A percentile compares a stretch with the other conserved stretches of the same genome.
Conservation (phyloP, 1,140 invertebrate genomes). For the Drosophila oshimai region DNA sequence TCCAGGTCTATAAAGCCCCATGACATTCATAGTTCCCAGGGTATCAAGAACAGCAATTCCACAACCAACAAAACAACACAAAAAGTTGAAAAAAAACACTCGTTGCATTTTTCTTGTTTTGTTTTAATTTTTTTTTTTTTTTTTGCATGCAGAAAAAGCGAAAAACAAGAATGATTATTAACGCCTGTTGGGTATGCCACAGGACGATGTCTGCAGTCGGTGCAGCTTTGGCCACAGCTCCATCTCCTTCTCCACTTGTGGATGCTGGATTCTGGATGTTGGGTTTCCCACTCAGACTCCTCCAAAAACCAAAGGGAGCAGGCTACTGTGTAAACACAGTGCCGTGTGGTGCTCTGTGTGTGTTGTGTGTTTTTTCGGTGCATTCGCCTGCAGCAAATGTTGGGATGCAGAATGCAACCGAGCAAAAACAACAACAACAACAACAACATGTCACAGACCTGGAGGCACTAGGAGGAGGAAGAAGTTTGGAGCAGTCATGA, state of each 20-base stretch:
- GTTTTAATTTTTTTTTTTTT: constrained; percentile 3
- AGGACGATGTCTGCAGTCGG: constrained; percentile 68
- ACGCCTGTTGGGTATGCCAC: constrained; percentile 78
- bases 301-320: constrained; percentile 10
- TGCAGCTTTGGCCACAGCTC: constrained; percentile 14
- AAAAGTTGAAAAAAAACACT: constrained; percentile 35
- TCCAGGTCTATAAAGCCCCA: neutral
- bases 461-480: neutral
- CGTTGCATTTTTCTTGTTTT: constrained; percentile 44
- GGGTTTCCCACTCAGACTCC: constrained; percentile 9
- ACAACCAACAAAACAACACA: constrained; percentile 44
- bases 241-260: constrained; percentile 24
- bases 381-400: constrained; percentile 69
- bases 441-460: constrained; percentile 55
- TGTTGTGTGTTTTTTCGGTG: constrained; percentile 59
- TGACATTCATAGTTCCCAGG: constrained; percentile 25
- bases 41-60: constrained; percentile 45
- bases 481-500: constrained; percentile 23
- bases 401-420: constrained; percentile 68
- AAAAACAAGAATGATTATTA: constrained; percentile 70
- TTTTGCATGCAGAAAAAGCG: constrained; percentile 23
- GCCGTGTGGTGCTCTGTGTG: constrained; percentile 57
- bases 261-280: neutral
- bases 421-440: constrained; percentile 56
- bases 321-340: constrained; percentile 73